A percentile compares a stretch with the other conserved stretches of the same genome.
Evolutionary conservation across 2,888 invertebrate genomes (phyloP).

Genomic region (Aleiodes alternator): DNA sequence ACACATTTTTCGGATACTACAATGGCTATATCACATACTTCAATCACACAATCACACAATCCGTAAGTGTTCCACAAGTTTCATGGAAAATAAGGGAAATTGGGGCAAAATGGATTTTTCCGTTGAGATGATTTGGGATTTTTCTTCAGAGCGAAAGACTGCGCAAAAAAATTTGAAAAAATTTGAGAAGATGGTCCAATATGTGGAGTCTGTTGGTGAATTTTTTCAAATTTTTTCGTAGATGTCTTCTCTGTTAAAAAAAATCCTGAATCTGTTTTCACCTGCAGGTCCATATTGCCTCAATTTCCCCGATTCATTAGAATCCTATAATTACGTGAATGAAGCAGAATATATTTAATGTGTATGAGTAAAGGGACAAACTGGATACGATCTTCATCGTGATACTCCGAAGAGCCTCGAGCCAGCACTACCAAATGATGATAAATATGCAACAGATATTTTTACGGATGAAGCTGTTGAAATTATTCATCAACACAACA

Average conservation of each 20-base stretch:
- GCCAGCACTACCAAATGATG: slow-evolving; percentile 59
- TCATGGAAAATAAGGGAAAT: too few relatives aligned
- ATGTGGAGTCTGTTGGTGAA: too few relatives aligned
- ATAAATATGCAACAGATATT: slow-evolving; percentile 83
- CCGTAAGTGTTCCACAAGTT: slow-evolving; percentile 60
- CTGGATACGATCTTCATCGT: slow-evolving; percentile 76
- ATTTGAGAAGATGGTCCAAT: too few relatives aligned
- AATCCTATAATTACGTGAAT: background rate
- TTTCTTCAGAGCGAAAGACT: too few relatives aligned
- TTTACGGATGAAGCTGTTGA: slow-evolving; percentile 81
- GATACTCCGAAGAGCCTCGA: slow-evolving; percentile 67
- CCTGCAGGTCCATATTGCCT: too few relatives aligned
- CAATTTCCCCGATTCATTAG: too few relatives aligned
- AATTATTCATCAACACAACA: slow-evolving; percentile 80
- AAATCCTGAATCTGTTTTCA: too few relatives aligned
- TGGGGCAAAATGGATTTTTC: too few relatives aligned
- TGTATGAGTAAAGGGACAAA: slow-evolving; percentile 43
- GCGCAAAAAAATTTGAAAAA: too few relatives aligned
- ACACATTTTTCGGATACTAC: slow-evolving; percentile 90
- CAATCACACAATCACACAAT: slow-evolving; percentile 78
- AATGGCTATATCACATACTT: slow-evolving; percentile 89
- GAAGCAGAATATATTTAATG: background rate
- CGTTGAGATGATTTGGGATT: too few relatives aligned
- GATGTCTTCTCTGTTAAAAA: too few relatives aligned
- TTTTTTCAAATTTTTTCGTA: too few relatives aligned